These are phyloP conservation scores for Cecropterus lyciades DNA, from an alignment of 1,140 invertebrate genomes.

Conservation along the genomic window DNA sequence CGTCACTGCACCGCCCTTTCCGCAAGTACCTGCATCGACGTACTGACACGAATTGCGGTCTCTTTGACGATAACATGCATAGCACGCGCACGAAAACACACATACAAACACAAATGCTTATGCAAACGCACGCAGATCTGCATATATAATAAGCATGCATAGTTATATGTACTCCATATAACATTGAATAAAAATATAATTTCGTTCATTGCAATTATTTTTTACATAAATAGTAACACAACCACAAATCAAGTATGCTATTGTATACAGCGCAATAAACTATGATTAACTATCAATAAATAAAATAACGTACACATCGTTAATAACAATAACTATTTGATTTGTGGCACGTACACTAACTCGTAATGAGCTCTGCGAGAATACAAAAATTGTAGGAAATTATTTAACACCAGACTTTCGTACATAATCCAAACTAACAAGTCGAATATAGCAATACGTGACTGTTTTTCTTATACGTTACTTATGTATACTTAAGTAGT, in stretches of 20 bases:
- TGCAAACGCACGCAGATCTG: too few species aligned
- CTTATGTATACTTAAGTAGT: too few species aligned
- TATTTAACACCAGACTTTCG: background rate
- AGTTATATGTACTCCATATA: too few species aligned
- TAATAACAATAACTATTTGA: background rate
- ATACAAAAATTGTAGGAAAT: conserved; percentile 10
- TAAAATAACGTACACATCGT: conserved; percentile 3
- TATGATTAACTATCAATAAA: background rate
- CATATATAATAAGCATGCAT: too few species aligned
- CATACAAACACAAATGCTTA: too few species aligned
- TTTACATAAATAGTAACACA: too few species aligned
- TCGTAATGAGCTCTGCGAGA: background rate
- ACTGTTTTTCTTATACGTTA: background rate
- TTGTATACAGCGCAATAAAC: background rate
- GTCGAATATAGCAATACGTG: background rate
- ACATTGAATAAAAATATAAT: background rate
- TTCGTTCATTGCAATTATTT: background rate
- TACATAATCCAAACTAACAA: background rate
- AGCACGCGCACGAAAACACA: too few species aligned
- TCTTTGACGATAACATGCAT: too few species aligned
- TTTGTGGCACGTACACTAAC: conserved; percentile 15
- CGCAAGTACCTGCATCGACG: conserved; percentile 73
- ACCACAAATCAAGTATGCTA: too few species aligned
- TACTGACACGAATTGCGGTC: too few species aligned
- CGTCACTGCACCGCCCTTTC: conserved; percentile 74